Evolutionary conservation across 2,113 vertebrate species (phyloP), one percentile per base, ranked within the genome.

Genomic region (Perccottus glenii): DNA sequence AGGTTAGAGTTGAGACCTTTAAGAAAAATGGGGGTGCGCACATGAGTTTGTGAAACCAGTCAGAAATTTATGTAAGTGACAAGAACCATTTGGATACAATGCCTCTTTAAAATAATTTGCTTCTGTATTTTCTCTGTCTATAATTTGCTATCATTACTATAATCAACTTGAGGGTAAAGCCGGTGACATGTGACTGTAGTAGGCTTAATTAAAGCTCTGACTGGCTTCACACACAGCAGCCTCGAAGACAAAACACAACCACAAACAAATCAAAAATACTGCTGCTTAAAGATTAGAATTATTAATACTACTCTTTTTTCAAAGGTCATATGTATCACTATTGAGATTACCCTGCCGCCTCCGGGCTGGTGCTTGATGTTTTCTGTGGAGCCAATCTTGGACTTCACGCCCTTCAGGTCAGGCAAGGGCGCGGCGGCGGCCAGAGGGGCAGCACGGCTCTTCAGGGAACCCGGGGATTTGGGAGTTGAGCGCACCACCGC

Each of bases 291-390:
- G n/a, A n/a, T n/a, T n/a, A n/a, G n/a, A n/a, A n/a, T n/a, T n/a
- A n/a, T n/a, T n/a, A n/a, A n/a, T n/a, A n/a, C n/a, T n/a, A n/a
- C n/a, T 3, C 19, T 27, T 27, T 27, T 27, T 27, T 27, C 19
- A 27, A 27, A 27, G 19, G 19, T 27, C 19, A 27, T 2, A 27
- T 27, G 19, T 27, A 27, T 27, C 19, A 27, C 19, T 27, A 43
- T 43, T 8, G 42, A 0, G 4, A 16, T 61, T 94, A 99, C 98
- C 95, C 94, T 96, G 60, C 98, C 97, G 0, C 98, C 98, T 77
- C 97, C 97, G 0, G 97, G 98, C 89, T 98, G 96, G 86, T 99
- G 94, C 60, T 96, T 98, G 51, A 99, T 91, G 91, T 99, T 99
- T 0, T 96, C 96, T 0, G 94, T 99, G 52, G 98, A 99, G 73